phyloP scores from a whole-genome alignment of 1,140 invertebrate genomes.

The Triops cancriformis region DNA sequence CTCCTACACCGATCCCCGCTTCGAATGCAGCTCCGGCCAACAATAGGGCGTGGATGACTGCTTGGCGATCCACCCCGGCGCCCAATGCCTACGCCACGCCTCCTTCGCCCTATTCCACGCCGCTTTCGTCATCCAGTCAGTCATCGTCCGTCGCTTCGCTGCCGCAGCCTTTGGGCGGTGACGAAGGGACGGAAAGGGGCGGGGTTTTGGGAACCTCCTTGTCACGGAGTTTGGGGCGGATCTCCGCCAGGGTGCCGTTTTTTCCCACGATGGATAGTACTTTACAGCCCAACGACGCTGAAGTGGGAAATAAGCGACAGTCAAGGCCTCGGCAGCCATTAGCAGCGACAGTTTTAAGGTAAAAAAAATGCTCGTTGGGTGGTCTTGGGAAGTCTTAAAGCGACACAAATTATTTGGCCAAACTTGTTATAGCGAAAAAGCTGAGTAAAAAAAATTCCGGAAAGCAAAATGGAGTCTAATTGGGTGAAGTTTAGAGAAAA shows the following conservation, averaged over 20 bases:
- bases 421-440: background rate
- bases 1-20: background rate
- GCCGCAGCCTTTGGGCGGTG: background rate
- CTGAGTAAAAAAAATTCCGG: background rate
- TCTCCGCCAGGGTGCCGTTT: background rate
- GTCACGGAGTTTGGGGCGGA: background rate
- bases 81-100: conserved; percentile 7
- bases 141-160: background rate
- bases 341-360: background rate
- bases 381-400: background rate
- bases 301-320: background rate
- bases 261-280: background rate
- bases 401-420: background rate
- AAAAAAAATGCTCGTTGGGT: too few relatives aligned
- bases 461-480: background rate
- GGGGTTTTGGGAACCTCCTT: background rate
- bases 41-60: background rate
- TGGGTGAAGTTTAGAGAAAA: background rate
- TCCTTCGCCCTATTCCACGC: background rate
- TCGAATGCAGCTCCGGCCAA: background rate
- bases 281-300: background rate
- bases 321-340: background rate
- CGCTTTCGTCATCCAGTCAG: background rate
- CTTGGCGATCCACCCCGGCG: background rate
- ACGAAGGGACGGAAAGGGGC: background rate